Percentiles rank a stretch among this genome's conserved stretches.
Evolutionary conservation across 2,888 invertebrate genomes (phyloP).

Genomic region (Danaus chrysippus): DNA sequence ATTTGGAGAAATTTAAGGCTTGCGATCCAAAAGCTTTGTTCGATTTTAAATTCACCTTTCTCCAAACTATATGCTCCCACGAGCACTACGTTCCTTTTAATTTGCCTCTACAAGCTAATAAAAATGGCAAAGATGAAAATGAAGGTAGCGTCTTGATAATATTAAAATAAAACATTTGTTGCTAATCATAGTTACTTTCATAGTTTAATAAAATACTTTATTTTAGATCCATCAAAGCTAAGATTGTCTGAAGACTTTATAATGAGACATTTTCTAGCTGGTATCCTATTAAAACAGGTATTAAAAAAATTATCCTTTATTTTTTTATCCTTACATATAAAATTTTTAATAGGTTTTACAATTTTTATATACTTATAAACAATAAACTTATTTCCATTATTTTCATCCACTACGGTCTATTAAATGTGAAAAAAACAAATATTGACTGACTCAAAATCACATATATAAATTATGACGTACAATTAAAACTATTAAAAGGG

Average conservation of each 20-base stretch:
- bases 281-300: slow-evolving; percentile 88
- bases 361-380: too few species aligned
- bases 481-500: too few species aligned
- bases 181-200: background rate
- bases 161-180: slow-evolving; percentile 4
- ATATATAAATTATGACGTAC: too few species aligned
- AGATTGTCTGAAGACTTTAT: slow-evolving; percentile 89
- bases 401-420: too few species aligned
- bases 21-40: slow-evolving; percentile 90
- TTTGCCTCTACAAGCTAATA: slow-evolving; percentile 87
- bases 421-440: too few species aligned
- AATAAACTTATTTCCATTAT: too few species aligned
- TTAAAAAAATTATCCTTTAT: background rate
- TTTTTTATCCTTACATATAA: too few species aligned
- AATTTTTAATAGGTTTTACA: too few species aligned
- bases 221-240: slow-evolving; percentile 76
- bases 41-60: slow-evolving; percentile 94
- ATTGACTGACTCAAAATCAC: too few species aligned
- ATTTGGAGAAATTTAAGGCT: slow-evolving; percentile 90
- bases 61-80: slow-evolving; percentile 94
- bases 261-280: slow-evolving; percentile 94
- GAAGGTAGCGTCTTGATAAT: slow-evolving; percentile 47
- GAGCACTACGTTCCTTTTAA: slow-evolving; percentile 97
- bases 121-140: slow-evolving; percentile 56
- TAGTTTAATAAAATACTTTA: slow-evolving; percentile 19